Percentiles rank a stretch among this genome's conserved stretches.
Evolutionary conservation across 2,113 vertebrate species (phyloP).

Genomic region (Hystrix brachyura): DNA sequence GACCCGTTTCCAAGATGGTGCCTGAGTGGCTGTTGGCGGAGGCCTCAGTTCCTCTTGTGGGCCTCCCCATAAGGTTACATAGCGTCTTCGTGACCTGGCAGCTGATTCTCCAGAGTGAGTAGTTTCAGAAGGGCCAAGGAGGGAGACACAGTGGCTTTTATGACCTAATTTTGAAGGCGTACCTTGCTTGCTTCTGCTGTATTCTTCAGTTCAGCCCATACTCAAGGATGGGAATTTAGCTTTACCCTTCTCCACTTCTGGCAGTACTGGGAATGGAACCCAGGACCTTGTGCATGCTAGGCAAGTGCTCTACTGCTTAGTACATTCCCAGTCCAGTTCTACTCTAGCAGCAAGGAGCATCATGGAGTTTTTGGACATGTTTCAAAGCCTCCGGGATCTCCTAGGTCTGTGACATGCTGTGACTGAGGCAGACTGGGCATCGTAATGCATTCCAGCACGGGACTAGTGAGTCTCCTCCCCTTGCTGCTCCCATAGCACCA

Average conservation of each 20-base stretch:
- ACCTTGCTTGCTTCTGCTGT: neutral
- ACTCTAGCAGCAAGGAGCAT: neutral
- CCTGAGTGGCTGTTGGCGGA: neutral
- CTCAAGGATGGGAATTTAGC: neutral
- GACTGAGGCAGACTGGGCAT: neutral
- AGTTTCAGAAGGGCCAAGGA: neutral
- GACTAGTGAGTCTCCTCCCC: neutral
- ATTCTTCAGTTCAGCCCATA: neutral
- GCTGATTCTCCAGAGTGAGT: neutral
- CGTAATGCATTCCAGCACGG: neutral
- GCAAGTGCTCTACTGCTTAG: neutral
- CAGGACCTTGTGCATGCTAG: too few relatives aligned
- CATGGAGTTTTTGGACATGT: neutral
- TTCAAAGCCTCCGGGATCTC: neutral
- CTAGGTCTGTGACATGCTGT: neutral
- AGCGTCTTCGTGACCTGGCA: neutral
- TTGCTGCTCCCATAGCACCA: neutral
- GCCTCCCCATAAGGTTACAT: neutral
- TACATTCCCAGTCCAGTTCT: neutral
- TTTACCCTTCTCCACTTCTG: neutral
- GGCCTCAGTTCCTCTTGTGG: neutral
- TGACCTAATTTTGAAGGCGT: slow-evolving; percentile 38
- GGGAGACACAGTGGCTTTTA: neutral
- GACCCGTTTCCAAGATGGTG: neutral
- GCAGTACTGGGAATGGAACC: neutral